Evolutionary conservation across 2,888 invertebrate species (phyloP), one percentile per base, ranked within the genome.

Genomic region (Philereme vetulata): DNA sequence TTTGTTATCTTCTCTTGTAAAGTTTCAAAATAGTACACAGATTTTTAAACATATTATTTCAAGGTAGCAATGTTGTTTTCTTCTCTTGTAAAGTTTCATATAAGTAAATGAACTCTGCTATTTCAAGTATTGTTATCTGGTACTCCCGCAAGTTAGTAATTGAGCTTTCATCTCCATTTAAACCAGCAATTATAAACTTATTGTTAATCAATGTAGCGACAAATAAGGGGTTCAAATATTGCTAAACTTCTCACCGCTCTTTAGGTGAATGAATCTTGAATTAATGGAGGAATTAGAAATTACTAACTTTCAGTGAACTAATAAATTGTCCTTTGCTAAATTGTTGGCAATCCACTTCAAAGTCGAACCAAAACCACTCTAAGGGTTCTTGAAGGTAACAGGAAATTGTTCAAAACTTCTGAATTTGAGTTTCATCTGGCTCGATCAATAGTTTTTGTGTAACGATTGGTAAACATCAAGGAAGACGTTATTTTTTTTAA

Each of bases 201-300:
- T 78, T 77, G 75, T 74, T 72, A 82, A 77, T 81, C 79, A 82
- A 81, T 82, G 77, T 70, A 77, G 78, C 80, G 78, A 82, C 81
- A 81, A 85, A 85, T 82, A 78, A 77, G 78, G 72, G 77, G 71
- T 71, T 78, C 79, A 77, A 83, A 84, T 85, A 82, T 83, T 82
- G 72, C 71, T 74, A 78, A 86, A 86, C 78, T 85, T 81, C 67
- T 71, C 67, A 74, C 66, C 65, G 66, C 68, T 72, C 76, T 78
- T 77, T 78, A 66, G 78, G 78, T 62, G 76, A 75, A 78, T 79
- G 76, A 75, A 78, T 80, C 79, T 81, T 69, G 76, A 83, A 87
- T 85, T 86, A 84, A 85, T 83, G 80, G 81, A 68, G 72, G 78
- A 82, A 85, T 86, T 80, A 78, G 78, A 79, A 85, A 80, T 81